phyloP scores from a whole-genome alignment of 1,140 invertebrate species.

The Papilio dardanus region DNA sequence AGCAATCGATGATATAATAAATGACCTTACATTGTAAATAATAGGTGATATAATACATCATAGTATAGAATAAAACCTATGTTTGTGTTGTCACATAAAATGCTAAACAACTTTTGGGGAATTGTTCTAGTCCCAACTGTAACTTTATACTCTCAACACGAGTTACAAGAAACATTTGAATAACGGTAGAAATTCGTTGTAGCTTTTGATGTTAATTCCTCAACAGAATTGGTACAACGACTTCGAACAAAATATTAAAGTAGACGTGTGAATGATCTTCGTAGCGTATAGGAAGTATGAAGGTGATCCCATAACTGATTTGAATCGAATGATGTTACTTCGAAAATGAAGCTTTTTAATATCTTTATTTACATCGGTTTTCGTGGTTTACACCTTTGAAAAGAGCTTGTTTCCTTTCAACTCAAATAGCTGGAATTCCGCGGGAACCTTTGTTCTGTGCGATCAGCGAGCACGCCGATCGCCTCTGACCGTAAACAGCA shows the following conservation, averaged over 20 bases:
- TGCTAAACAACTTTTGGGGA: not conserved
- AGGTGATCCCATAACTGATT: not conserved
- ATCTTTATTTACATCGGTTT: too few species aligned
- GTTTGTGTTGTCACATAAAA: not conserved
- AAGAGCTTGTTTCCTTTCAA: not conserved
- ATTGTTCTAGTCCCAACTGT: not conserved
- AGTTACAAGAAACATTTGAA: not conserved
- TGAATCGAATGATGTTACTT: not conserved
- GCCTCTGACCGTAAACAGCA: slow-evolving; percentile 36
- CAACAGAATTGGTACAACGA: not conserved
- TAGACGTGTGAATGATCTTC: not conserved
- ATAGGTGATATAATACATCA: slow-evolving; percentile 37
- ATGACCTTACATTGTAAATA: not conserved
- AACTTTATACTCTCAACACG: not conserved
- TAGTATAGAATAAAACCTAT: not conserved
- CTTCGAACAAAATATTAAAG: not conserved
- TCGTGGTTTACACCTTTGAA: too few species aligned
- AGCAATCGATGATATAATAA: not conserved
- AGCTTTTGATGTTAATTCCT: not conserved
- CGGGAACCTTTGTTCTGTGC: not conserved
- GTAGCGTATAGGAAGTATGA: not conserved
- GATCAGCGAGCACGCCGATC: too few species aligned
- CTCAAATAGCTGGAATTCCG: not conserved
- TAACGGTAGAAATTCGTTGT: not conserved
- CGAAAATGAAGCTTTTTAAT: not conserved